These are phyloP conservation scores for Apamea monoglypha DNA, from an alignment of 2,888 invertebrate genomes.

Conservation along the genomic window DNA sequence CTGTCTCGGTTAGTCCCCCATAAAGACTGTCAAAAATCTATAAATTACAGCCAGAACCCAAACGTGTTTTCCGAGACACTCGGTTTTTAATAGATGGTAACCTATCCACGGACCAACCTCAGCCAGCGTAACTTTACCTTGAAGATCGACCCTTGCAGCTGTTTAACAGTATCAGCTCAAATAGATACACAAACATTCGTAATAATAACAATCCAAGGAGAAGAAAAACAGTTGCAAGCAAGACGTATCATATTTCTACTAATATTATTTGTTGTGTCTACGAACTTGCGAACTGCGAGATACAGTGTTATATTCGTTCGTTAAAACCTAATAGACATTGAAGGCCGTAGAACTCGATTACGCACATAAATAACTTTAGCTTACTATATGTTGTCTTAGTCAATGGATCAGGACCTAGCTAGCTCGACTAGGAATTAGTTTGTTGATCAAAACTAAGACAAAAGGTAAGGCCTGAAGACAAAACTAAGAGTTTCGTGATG, in stretches of 20 bases:
- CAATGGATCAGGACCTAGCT: background rate
- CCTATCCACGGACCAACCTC: too few species aligned
- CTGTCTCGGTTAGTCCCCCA: background rate
- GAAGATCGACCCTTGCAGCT: background rate
- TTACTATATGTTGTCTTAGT: background rate
- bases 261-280: constrained; percentile 49
- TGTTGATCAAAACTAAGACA: background rate
- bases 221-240: constrained; percentile 22
- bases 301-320: background rate
- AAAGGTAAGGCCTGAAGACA: background rate
- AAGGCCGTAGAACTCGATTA: background rate
- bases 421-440: background rate
- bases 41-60: too few species aligned
- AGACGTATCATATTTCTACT: constrained; percentile 22
- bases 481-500: background rate
- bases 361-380: background rate
- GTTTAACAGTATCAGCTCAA: background rate
- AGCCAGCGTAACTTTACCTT: background rate
- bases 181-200: background rate
- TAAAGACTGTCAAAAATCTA: background rate
- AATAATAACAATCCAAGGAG: constrained; percentile 7
- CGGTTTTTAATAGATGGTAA: too few species aligned
- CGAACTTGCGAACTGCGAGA: constrained; percentile 19
- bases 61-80: background rate
- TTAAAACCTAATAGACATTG: constrained; percentile 5